Base-by-base conservation (phyloP, 2,888 invertebrate genomes). In the Drosophila longiperda region DNA sequence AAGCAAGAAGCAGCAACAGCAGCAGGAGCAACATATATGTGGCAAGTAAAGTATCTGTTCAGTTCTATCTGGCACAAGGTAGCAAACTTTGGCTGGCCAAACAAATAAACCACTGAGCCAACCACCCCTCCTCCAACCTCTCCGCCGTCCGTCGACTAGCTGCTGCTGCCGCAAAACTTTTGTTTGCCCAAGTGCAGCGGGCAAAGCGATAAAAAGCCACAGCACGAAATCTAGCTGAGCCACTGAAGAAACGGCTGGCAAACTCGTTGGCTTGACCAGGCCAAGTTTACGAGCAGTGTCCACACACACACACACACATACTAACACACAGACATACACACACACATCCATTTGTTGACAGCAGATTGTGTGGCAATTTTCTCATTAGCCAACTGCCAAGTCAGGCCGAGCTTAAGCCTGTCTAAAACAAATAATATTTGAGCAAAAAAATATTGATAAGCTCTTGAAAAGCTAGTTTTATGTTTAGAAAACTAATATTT, bases 101-200 rank as follows among this genome's bases (percentile, higher is more conserved):
- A 90, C 86, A 90, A 87, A 87, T 89, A 90, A 90, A 87, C 86
- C 78, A 77, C 87, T 75, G 75, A 73, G 73, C 65, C 42, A 1
- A 2, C 55, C 49, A n/a, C 12, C 55, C 20, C 32, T 7, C 6
- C 55, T 8, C 11, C 34, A 26, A 26, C 26, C 15, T 12, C 26
- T 7, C 7, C 49, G 4, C 32, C 33, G n/a, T n/a, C 20, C 33
- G 17, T 20, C 15, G 6, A 23, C 23, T 23, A 20, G n/a, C 42
- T 42, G 11, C 45, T 26, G 48, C 23, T 48, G 20, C 48, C 70
- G 61, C 52, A 73, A 81, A 85, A 88, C 75, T 85, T 85, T 85
- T 90, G 87, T 85, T 85, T 90, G 88, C 64, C 84, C 89, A 83
- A 88, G 83, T 88, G 90, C 89, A 78, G 81, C 78, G 82, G 59